These are phyloP conservation scores for Oreohelix idahoensis DNA, from an alignment of 1,140 invertebrate species.

Conservation along the genomic window DNA sequence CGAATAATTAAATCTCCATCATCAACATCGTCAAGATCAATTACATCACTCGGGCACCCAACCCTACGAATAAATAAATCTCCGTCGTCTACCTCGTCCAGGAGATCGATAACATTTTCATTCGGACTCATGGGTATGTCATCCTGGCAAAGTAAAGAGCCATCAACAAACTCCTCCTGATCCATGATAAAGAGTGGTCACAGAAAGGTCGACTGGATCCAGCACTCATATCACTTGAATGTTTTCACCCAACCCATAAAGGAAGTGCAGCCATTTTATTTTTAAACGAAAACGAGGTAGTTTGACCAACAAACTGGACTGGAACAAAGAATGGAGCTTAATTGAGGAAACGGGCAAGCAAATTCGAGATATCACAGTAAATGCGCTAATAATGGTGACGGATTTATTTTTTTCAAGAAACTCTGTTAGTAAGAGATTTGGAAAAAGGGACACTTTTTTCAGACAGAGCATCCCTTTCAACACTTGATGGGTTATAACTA, in stretches of 20 bases:
- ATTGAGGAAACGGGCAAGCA: no score
- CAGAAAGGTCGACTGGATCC: background rate
- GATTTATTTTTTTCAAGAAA: no score
- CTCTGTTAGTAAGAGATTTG: no score
- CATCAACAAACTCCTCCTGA: constrained; percentile 37
- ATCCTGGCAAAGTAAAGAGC: constrained; percentile 21
- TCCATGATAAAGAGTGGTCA: constrained; percentile 24
- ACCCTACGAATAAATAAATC: constrained; percentile 92
- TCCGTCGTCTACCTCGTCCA: constrained; percentile 66
- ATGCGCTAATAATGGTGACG: no score
- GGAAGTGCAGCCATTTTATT: constrained; percentile 33
- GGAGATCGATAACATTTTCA: constrained; percentile 52
- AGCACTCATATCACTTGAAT: constrained; percentile 12
- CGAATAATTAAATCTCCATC: constrained; percentile 86
- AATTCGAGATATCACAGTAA: no score
- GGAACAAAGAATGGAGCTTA: no score
- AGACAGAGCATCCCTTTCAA: no score
- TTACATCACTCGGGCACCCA: no score
- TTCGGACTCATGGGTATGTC: constrained; percentile 39
- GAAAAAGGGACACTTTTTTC: no score
- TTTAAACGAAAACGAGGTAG: constrained; percentile 27
- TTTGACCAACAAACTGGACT: no score
- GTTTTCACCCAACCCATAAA: constrained; percentile 23
- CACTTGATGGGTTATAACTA: no score
- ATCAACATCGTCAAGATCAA: constrained; percentile 62